A percentile compares a stretch with the other conserved stretches of the same genome.
phyloP scores from a whole-genome alignment of 1,140 invertebrate species.

The Pomacea maculata region DNA sequence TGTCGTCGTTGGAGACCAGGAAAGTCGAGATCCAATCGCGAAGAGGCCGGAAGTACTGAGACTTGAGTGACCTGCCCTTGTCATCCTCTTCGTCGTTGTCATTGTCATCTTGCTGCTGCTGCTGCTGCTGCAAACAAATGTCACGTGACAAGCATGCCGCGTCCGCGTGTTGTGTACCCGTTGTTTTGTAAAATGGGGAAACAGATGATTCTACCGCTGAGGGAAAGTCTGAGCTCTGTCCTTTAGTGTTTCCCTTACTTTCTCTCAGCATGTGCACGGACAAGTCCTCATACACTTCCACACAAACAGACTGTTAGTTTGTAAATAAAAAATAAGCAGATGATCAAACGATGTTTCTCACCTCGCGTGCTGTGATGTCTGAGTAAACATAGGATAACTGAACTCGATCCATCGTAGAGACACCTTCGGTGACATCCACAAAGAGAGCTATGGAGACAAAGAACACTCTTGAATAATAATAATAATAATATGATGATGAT shows the following conservation, averaged over 20 bases:
- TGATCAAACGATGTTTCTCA: background rate
- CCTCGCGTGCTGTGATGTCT: conserved; percentile 42
- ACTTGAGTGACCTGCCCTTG: conserved; percentile 36
- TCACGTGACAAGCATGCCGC: background rate
- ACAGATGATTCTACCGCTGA: too few relatives aligned
- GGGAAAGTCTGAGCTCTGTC: too few relatives aligned
- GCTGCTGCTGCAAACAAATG: background rate
- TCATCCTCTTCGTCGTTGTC: background rate
- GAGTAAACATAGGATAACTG: conserved; percentile 59
- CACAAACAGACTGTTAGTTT: too few relatives aligned
- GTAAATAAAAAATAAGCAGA: too few relatives aligned
- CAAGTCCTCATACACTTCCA: too few relatives aligned
- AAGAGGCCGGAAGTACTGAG: conserved; percentile 51
- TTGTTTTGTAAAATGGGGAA: too few relatives aligned
- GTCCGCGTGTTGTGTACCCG: too few relatives aligned
- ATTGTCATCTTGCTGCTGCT: background rate
- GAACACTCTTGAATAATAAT: background rate
- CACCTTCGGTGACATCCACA: conserved; percentile 62
- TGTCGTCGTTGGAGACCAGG: conserved; percentile 59
- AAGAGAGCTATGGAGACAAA: conserved; percentile 55
- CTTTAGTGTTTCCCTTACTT: too few relatives aligned
- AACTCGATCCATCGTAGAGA: conserved; percentile 59
- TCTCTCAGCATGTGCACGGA: too few relatives aligned
- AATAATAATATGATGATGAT: background rate
- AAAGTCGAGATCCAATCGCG: conserved; percentile 61